Evolutionary conservation across 2,113 vertebrate species (phyloP), one percentile per base, ranked within the genome.

Genomic region (Dunckerocampus dactyliophorus): DNA sequence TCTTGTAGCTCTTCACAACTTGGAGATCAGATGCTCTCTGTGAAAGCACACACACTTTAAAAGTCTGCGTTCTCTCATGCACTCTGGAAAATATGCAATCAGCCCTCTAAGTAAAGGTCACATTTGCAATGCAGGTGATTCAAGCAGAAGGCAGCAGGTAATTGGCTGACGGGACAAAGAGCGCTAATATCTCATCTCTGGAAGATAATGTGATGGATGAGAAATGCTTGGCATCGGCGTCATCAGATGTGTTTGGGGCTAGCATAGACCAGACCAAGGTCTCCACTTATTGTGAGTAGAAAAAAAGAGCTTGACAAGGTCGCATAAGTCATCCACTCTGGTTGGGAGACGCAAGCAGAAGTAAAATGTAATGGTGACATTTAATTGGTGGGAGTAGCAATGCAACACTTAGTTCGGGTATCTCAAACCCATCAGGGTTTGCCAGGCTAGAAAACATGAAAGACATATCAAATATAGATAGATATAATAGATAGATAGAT

Each of bases 81-180:
- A 83, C 81, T 82, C 78, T 88, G 79, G 90, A 89, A 92, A 92
- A 92, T 92, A 90, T 87, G 89, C 91, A 92, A 92, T 97, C 93
- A 94, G 91, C 89, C 89, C 89, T 82, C 88, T 85, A 92, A 87
- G 87, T 82, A 98, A 98, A 98, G 96, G 96, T 98, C 95, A 97
- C 94, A 95, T 98, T 96, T 95, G 94, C 95, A 94, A 95, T 92
- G 90, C 88, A 89, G 89, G 89, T 89, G 93, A 93, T 91, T 93
- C 81, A 82, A 89, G 77, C 68, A 85, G 74, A 78, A 83, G 80
- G 90, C 90, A 82, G 85, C 84, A 92, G 92, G 93, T 97, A 97
- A 97, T 98, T 97, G 95, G 93, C 85, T 93, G 92, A 90, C 75
- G 81, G 88, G 92, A 91, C 75, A 70, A 82, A 88, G 88, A 87